Conservation (phyloP, 2,113 vertebrate species). For the Anseranas semipalmata region DNA sequence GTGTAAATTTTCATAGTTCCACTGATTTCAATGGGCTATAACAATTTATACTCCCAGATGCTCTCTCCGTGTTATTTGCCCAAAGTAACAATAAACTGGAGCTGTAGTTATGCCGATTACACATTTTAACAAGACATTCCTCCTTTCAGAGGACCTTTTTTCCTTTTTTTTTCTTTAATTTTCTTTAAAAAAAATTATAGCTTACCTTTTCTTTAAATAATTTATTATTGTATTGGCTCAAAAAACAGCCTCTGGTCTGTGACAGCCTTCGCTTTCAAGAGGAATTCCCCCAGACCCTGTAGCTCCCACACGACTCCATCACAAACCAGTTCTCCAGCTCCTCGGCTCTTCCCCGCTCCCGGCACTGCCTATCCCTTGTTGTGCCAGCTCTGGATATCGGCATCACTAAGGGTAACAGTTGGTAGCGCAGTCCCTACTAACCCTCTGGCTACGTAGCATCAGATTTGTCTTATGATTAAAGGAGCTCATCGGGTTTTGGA, state of each 20-base stretch:
- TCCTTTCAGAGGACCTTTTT: not conserved
- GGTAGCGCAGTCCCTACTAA: not conserved
- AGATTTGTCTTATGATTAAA: not conserved
- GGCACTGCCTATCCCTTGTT: rapidly evolving
- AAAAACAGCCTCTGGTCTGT: not conserved
- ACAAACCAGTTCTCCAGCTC: not conserved
- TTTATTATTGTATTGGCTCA: not conserved
- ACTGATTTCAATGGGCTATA: not conserved
- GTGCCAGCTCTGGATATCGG: not conserved
- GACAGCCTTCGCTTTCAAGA: not conserved
- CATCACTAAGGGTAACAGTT: rapidly evolving
- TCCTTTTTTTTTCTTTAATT: not conserved
- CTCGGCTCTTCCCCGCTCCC: not conserved
- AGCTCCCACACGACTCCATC: not conserved
- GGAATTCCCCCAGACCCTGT: not conserved
- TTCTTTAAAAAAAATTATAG: not conserved
- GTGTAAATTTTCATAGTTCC: not conserved
- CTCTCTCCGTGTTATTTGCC: not conserved
- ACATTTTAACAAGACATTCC: not conserved
- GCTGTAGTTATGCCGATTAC: rapidly evolving
- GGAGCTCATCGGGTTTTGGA: not conserved
- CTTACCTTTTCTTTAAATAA: not conserved
- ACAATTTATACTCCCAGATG: not conserved
- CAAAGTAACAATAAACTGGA: not conserved
- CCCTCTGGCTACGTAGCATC: not conserved